A percentile compares a stretch with the other conserved stretches of the same genome.
Conservation (phyloP, 1,140 invertebrate genomes). For the Hyles euphorbiae region DNA sequence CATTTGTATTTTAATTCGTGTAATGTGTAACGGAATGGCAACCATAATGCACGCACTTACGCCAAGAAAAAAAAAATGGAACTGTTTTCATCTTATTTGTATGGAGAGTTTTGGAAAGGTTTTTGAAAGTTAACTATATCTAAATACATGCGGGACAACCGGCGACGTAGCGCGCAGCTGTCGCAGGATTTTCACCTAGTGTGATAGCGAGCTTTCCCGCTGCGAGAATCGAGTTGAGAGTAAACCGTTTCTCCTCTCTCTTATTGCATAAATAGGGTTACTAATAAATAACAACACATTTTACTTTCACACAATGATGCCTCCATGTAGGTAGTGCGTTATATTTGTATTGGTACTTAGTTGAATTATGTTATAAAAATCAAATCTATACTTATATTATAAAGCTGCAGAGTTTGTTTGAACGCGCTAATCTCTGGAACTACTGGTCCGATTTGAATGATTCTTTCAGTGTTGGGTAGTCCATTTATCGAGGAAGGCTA, state of each 20-base stretch:
- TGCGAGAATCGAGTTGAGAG: slow-evolving; percentile 13
- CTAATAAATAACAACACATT: slow-evolving; percentile 1
- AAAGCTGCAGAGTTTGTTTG: no score
- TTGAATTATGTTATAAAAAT: no score
- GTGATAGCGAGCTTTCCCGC: slow-evolving; percentile 53
- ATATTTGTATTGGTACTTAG: not conserved
- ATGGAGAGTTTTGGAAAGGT: not conserved
- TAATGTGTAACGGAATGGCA: no score
- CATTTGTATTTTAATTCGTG: no score
- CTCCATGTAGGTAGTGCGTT: no score
- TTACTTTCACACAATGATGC: slow-evolving; percentile 1
- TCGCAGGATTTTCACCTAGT: slow-evolving; percentile 56
- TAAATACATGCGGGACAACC: slow-evolving; percentile 52
- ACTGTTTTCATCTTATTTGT: not conserved
- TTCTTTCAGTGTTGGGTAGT: no score
- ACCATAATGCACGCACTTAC: not conserved
- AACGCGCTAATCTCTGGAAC: no score
- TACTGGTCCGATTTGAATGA: no score
- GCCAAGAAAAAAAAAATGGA: not conserved
- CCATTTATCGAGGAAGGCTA: no score
- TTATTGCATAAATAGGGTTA: not conserved
- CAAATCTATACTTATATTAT: no score
- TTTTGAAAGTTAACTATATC: slow-evolving; percentile 23
- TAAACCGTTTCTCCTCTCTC: slow-evolving; percentile 14
- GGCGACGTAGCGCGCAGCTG: slow-evolving; percentile 26